These are phyloP conservation scores for Netelia fuscicornis DNA, from an alignment of 2,888 invertebrate genomes.

Conservation along the genomic window DNA sequence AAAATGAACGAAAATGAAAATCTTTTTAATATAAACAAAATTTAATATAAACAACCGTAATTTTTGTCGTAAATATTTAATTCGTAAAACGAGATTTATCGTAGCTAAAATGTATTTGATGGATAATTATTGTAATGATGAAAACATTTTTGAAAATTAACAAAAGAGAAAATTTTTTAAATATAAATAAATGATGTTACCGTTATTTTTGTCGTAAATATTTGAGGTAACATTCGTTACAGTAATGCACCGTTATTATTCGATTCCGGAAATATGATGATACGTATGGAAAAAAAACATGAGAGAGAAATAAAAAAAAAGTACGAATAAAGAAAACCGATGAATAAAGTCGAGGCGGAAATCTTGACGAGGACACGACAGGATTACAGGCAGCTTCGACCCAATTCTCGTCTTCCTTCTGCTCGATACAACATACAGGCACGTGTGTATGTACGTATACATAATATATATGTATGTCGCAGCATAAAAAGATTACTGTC, in stretches of 20 bases:
- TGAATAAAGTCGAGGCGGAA: constrained; percentile 62
- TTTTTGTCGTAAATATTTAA: no score
- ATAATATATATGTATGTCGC: background rate
- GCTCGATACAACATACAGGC: constrained; percentile 19
- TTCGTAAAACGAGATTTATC: background rate
- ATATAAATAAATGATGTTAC: no score
- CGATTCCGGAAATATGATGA: constrained; percentile 56
- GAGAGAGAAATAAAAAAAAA: background rate
- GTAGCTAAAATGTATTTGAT: background rate
- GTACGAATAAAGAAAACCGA: constrained; percentile 32
- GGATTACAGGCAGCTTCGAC: constrained; percentile 56
- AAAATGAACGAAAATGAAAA: background rate
- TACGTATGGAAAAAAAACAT: constrained; percentile 11
- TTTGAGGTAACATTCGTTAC: constrained; percentile 12
- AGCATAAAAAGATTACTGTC: background rate
- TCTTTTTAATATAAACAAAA: no score
- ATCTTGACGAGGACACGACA: constrained; percentile 59
- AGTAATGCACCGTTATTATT: constrained; percentile 41
- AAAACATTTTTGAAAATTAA: background rate
- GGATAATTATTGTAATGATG: background rate
- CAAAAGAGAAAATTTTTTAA: no score
- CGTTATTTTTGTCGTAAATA: background rate
- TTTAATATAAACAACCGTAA: no score
- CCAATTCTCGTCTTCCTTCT: constrained; percentile 61
- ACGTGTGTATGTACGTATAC: background rate